Percentiles rank a stretch among this genome's conserved stretches.
phyloP scores from a whole-genome alignment of 2,113 vertebrate genomes.

The Cephalopterus ornatus region DNA sequence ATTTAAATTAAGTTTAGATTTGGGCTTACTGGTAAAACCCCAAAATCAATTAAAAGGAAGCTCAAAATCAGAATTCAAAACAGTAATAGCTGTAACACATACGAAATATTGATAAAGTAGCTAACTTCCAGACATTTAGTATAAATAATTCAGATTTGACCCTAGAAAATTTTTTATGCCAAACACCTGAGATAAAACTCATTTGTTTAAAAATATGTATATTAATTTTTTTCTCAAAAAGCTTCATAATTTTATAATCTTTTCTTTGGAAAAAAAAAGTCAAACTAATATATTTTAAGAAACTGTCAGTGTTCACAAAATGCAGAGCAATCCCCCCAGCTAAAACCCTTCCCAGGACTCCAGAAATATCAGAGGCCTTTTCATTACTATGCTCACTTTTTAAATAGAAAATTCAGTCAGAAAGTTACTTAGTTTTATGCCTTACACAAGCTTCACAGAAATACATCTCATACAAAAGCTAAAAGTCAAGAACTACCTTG shows the following conservation, averaged over 20 bases:
- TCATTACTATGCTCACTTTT: not conserved
- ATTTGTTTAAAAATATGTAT: not conserved
- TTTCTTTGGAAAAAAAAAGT: not conserved
- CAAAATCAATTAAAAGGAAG: not conserved
- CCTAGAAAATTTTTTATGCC: not conserved
- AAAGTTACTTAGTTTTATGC: not conserved
- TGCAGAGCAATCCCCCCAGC: not conserved
- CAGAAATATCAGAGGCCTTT: not conserved
- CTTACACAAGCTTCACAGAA: not conserved
- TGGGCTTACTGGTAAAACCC: not conserved
- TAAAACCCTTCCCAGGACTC: not conserved
- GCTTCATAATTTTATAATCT: not conserved
- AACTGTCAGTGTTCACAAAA: not conserved
- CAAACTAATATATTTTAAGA: not conserved
- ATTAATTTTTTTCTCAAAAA: not conserved
- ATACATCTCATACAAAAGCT: not conserved
- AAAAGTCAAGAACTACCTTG: not conserved
- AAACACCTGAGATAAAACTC: not conserved
- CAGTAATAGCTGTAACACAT: not conserved
- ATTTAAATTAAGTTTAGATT: not conserved
- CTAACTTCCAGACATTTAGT: not conserved
- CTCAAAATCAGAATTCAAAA: not conserved
- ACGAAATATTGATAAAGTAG: not conserved
- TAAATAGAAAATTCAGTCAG: not conserved
- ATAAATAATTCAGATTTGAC: not conserved